Evolutionary conservation across 2,113 vertebrate genomes (phyloP).

Genomic region (Poeciliopsis retropinna): DNA sequence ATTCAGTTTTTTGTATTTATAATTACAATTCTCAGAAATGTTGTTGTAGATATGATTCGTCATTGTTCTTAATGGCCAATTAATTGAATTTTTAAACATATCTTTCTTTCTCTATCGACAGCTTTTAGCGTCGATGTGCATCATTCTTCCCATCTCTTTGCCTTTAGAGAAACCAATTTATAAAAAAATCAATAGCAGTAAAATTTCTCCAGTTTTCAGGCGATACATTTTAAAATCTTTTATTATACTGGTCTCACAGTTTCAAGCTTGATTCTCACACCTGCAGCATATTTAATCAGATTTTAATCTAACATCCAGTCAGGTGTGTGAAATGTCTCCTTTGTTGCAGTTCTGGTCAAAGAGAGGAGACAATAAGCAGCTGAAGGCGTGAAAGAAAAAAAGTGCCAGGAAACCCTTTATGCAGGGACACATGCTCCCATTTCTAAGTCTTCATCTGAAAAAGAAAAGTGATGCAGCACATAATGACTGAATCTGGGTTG

Average conservation of each 20-base stretch:
- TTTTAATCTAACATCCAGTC: constrained; percentile 7
- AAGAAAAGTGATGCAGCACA: constrained; percentile 28
- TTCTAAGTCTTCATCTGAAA: constrained; percentile 21
- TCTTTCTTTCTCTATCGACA: too few species aligned
- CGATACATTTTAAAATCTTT: not conserved
- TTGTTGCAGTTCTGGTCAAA: constrained; percentile 1
- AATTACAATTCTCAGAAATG: too few species aligned
- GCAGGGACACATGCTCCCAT: not conserved
- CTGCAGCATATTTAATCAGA: not conserved
- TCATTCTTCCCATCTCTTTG: constrained; percentile 19
- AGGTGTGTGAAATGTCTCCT: not conserved
- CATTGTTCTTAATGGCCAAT: too few species aligned
- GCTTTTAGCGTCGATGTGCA: constrained; percentile 16
- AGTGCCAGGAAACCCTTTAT: not conserved
- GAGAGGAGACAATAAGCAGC: not conserved
- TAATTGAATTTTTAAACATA: too few species aligned
- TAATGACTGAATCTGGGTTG: constrained; percentile 26
- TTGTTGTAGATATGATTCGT: too few species aligned
- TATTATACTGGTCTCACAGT: not conserved
- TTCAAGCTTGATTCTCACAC: not conserved
- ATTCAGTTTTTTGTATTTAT: not conserved
- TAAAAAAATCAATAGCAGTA: constrained; percentile 10
- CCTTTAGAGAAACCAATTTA: constrained; percentile 53
- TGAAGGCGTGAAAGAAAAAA: not conserved
- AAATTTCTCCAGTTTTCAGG: not conserved